Evolutionary conservation across 2,888 invertebrate genomes (phyloP), one percentile per base, ranked within the genome.

Genomic region (Meteorus colon): DNA sequence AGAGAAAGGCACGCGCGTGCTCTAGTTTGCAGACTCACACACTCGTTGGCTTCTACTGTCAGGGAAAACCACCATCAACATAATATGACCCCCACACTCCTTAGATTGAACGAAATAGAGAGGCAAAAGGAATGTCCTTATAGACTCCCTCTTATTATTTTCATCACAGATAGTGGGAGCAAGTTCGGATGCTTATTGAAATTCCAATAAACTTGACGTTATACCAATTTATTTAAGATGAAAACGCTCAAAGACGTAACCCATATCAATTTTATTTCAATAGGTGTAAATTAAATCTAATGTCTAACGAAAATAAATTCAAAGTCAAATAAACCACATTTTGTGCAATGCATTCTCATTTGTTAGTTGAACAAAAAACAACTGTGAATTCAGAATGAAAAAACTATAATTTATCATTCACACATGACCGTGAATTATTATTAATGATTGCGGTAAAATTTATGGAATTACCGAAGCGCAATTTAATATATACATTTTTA

Each of bases 1-100:
- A 80, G 78, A 79, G 81, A 81, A 81, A 81, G 81, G 80, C 77
- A 67, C 69, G 69, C 77, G 77, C 71, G 76, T 79, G 80, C 80
- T 80, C 81, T 80, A 79, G 65, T 79, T 81, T 73, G 70, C 72
- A 76, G 73, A 78, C 78, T 75, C 73, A 71, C 76, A 70, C 75
- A 67, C 34, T 63, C 74, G 70, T 65, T 74, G 74, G 66, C 74
- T 75, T 19, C 41, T 41, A 55, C 71, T 59, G 27, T 27, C 59
- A 70, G 37, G 37, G 24, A 70, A 60, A 60, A 70, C 70, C 60
- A 69, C 51, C 34, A 69, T 34, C 69, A 69, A 55, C 55, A 19
- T 55, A 55, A 1, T 19, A 19, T 19, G 55, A 19, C 8, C 19
- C 34, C 31, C 31, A 41, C 27, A 29, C 60, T 37, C 14, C 55